These are phyloP conservation scores for Nanorana parkeri DNA, from an alignment of 2,113 vertebrate species.

Conservation along the genomic window DNA sequence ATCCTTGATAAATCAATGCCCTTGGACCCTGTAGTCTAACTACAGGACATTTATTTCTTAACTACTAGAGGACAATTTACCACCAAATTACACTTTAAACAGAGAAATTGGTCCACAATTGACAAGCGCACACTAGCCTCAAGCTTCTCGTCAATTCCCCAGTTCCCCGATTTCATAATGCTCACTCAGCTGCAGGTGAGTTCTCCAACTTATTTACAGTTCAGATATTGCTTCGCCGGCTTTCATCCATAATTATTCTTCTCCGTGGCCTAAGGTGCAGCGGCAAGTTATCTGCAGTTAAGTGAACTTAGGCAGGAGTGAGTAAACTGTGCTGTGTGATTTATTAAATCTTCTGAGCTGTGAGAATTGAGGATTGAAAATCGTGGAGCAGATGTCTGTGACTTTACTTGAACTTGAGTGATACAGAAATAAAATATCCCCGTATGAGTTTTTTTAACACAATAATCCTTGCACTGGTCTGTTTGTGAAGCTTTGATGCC, in stretches of 20 bases:
- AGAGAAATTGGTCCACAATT: conserved; percentile 43
- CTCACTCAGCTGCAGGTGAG: conserved; percentile 45
- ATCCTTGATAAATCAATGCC: conserved; percentile 23
- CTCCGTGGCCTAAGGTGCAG: conserved; percentile 40
- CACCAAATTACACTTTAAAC: conserved; percentile 37
- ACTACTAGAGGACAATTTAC: conserved; percentile 45
- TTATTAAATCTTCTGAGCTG: conserved; percentile 44
- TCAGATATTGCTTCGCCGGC: conserved; percentile 46
- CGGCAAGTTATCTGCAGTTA: conserved; percentile 13
- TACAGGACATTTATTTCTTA: conserved; percentile 48
- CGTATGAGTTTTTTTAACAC: not conserved
- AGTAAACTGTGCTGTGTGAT: conserved; percentile 36
- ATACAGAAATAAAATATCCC: not conserved
- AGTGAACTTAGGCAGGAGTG: conserved; percentile 28
- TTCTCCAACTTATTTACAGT: conserved; percentile 53
- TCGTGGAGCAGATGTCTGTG: conserved; percentile 4
- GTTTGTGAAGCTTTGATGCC: conserved; percentile 13
- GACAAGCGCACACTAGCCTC: conserved; percentile 2
- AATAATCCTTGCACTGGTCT: not conserved
- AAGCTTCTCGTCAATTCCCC: conserved; percentile 39
- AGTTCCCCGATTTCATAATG: conserved; percentile 54
- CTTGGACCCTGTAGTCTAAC: conserved; percentile 20
- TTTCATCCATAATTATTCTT: conserved; percentile 51
- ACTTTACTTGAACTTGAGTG: conserved; percentile 23
- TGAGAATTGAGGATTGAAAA: conserved; percentile 18